Evolutionary conservation across 92 coral and sea anemone genomes (phyloP), one percentile per base, ranked within the genome.

Genomic region (Bergia sp.): DNA sequence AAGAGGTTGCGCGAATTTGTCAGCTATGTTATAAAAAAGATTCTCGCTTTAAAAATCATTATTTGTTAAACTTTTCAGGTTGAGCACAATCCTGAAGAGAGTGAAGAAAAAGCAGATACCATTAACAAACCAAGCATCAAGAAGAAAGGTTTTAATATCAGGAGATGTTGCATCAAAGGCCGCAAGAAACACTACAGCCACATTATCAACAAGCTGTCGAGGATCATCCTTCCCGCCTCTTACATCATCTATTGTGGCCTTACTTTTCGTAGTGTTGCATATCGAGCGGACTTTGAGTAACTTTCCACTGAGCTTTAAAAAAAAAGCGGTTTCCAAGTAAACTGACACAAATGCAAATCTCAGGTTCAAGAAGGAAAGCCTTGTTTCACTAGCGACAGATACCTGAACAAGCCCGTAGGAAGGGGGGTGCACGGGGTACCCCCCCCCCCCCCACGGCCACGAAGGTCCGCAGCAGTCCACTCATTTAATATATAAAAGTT

Each of bases 261-360:
- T 47, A 20, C 65, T 3, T 82, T 82, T 55, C 77, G 49, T 10
- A 43, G 40, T 45, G 77, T 82, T 82, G 77, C 86, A 0, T 21
- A 82, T 29, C 53, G 77, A 20, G 86, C 77, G 23, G 86, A 82
- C 47, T 82, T 82, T 44, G 77, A 82, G 23, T 82, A 82, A 42
- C 38, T 39, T 73, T 37, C 13, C 76, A 72, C 12, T 20, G 73
- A 7, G 53, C 12, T 7, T 5, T 47, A 7, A 5, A 47, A 47
- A 47, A 7, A 7, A 47, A 7, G 10, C 1, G 7, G 53, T 47
- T 47, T 47, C 0, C 12, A 12, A 47, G 9, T 47, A 47, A 47
- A 47, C 53, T 47, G 10, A 47, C 10, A 47, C 53, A 47, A 47
- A 47, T 47, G 53, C 53, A 8, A 47, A 47, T 47, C 10, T 47